These are phyloP conservation scores for Elephas maximus DNA, from an alignment of 2,113 vertebrate species.

Conservation along the genomic window DNA sequence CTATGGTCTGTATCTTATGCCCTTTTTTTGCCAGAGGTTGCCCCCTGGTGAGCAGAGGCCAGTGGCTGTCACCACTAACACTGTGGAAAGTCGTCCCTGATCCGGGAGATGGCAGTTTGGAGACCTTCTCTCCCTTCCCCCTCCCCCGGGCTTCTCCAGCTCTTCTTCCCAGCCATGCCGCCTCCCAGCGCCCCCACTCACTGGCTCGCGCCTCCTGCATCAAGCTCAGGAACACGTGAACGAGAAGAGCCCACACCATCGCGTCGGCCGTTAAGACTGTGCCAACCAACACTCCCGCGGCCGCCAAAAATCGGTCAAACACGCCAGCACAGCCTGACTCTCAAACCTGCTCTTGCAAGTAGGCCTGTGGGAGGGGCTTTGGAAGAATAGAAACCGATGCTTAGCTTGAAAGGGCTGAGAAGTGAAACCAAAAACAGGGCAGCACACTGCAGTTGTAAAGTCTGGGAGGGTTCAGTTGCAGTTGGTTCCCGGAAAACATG, in stretches of 20 bases:
- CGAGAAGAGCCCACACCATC: background rate
- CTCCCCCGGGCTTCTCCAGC: background rate
- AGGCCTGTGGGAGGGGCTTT: background rate
- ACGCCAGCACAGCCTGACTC: background rate
- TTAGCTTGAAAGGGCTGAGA: fast-evolving
- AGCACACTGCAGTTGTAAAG: background rate
- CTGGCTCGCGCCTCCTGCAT: background rate
- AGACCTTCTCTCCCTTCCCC: background rate
- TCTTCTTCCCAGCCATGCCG: background rate
- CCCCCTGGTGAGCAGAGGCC: background rate
- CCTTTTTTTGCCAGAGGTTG: background rate
- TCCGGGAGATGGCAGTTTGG: background rate
- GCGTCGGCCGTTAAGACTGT: background rate
- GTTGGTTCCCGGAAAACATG: background rate
- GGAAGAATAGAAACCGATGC: background rate
- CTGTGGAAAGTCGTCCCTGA: background rate
- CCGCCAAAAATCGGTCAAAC: background rate
- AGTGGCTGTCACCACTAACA: background rate
- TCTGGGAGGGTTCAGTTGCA: fast-evolving
- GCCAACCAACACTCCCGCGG: background rate
- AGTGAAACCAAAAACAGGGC: background rate
- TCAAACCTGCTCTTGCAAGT: background rate
- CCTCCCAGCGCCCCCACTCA: background rate
- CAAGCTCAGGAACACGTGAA: background rate
- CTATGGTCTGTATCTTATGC: background rate